Percentiles rank a stretch among this genome's conserved stretches.
Conservation (phyloP, 2,797 vertebrate species). For the Monodelphis domestica region DNA sequence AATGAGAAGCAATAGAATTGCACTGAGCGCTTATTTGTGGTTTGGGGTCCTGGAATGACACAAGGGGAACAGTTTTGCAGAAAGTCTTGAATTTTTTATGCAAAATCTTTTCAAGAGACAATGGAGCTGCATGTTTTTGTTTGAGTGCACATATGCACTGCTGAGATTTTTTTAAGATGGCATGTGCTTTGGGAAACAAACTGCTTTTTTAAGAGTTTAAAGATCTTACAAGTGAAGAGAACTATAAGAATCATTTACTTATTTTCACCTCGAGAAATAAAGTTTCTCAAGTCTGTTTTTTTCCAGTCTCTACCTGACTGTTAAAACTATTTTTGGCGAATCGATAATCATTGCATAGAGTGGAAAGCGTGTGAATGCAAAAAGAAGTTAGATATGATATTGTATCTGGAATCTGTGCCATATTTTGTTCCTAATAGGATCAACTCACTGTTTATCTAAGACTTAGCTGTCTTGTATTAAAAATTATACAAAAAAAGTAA, state of each 20-base stretch:
- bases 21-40: slow-evolving; percentile 81
- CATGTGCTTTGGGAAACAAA: slow-evolving; percentile 84
- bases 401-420: slow-evolving; percentile 79
- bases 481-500: slow-evolving; percentile 80
- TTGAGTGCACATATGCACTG: slow-evolving; percentile 86
- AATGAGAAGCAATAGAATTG: slow-evolving; percentile 82
- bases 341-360: slow-evolving; percentile 84
- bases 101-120: slow-evolving; percentile 83
- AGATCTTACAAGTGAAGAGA: slow-evolving; percentile 82
- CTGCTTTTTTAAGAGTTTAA: slow-evolving; percentile 85
- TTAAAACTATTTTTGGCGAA: slow-evolving; percentile 80
- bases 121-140: slow-evolving; percentile 85
- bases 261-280: slow-evolving; percentile 84
- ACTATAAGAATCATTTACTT: slow-evolving; percentile 81
- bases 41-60: slow-evolving; percentile 76
- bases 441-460: slow-evolving; percentile 75
- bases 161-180: slow-evolving; percentile 80
- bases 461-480: slow-evolving; percentile 79
- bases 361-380: slow-evolving; percentile 76
- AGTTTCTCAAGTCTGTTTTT: slow-evolving; percentile 81
- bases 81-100: slow-evolving; percentile 81
- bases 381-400: slow-evolving; percentile 40
- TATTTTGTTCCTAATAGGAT: slow-evolving; percentile 79
- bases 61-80: slow-evolving; percentile 74
- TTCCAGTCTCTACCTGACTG: slow-evolving; percentile 81